Percentiles rank a stretch among this genome's conserved stretches.
phyloP scores from a whole-genome alignment of 2,797 vertebrate species.

The Tragelaphus oryx region DNA sequence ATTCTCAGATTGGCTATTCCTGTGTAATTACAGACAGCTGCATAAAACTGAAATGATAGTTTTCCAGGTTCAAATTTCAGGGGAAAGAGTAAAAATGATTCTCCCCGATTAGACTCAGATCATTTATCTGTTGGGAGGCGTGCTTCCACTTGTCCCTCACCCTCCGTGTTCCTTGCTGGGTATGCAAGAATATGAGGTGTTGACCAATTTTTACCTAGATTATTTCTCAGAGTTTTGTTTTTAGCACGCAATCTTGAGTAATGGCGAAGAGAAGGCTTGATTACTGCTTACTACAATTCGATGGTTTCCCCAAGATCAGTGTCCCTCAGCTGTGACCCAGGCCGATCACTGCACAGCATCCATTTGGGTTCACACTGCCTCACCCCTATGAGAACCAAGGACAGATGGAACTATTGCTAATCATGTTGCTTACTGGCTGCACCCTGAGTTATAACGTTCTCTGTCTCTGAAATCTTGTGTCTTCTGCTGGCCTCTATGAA shows the following conservation, averaged over 20 bases:
- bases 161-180: neutral
- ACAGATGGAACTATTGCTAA: neutral
- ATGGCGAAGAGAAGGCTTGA: neutral
- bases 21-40: neutral
- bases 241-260: neutral
- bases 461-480: neutral
- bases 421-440: neutral
- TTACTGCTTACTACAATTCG: neutral
- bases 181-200: neutral
- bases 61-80: conserved; percentile 27
- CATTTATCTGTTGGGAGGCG: neutral
- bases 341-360: neutral
- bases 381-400: neutral
- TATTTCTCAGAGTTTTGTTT: conserved; percentile 1
- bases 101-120: neutral
- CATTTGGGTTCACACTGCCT: neutral
- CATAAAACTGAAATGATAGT: neutral
- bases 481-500: neutral
- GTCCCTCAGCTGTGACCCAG: neutral
- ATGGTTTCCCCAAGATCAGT: neutral
- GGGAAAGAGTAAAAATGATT: neutral
- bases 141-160: neutral
- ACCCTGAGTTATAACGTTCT: neutral
- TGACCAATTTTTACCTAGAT: neutral
- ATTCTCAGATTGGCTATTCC: neutral